Conservation (phyloP, 2,797 vertebrate species). For the Enteromius thamalakanensis region DNA sequence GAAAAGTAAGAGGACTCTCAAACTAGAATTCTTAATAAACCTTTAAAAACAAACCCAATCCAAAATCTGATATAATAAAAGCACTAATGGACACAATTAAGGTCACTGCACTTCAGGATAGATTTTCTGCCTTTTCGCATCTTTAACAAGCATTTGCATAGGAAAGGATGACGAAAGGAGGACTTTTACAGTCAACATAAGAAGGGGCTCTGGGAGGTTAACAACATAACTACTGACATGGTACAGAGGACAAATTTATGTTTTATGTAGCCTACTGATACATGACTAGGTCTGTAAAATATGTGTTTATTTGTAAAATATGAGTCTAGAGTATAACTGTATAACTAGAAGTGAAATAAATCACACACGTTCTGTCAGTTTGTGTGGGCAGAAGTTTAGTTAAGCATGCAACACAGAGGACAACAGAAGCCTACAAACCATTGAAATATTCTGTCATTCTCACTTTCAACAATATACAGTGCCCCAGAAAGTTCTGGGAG, state of each 20-base stretch:
- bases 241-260: neutral
- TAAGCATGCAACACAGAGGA: neutral
- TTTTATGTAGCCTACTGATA: neutral
- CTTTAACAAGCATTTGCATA: too few species aligned
- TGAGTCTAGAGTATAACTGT: neutral
- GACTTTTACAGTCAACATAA: neutral
- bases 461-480: constrained; percentile 13
- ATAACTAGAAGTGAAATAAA: constrained; percentile 10
- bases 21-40: too few species aligned
- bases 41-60: too few species aligned
- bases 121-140: too few species aligned
- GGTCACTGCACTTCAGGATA: too few species aligned
- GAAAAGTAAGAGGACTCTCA: too few species aligned
- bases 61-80: too few species aligned
- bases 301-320: constrained; percentile 14
- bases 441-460: neutral
- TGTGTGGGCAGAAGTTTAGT: constrained; percentile 18
- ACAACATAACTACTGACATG: neutral
- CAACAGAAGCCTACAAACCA: neutral
- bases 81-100: too few species aligned
- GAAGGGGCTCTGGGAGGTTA: constrained; percentile 1
- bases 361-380: neutral
- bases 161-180: too few species aligned
- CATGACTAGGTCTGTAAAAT: constrained; percentile 8
- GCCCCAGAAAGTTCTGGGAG: neutral